These are phyloP conservation scores for Scomber colias DNA, from an alignment of 2,113 vertebrate genomes.

Conservation along the genomic window DNA sequence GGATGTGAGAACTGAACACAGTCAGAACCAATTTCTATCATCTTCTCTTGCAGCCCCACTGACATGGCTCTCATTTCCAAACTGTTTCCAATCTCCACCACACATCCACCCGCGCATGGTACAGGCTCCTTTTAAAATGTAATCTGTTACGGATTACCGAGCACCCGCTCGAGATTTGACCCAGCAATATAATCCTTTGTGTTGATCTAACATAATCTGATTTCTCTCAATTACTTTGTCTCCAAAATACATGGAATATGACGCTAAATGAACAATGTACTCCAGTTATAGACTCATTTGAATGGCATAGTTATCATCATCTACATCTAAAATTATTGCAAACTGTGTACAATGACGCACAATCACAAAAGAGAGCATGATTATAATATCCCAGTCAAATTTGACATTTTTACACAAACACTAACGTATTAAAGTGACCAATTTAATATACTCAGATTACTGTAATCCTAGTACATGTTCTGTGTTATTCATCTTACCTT, in stretches of 20 bases:
- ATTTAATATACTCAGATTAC: conserved; percentile 56
- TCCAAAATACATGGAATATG: conserved; percentile 67
- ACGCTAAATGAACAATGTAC: conserved; percentile 67
- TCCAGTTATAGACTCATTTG: conserved; percentile 20
- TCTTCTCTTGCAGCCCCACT: conserved; percentile 48
- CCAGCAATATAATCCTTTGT: conserved; percentile 80
- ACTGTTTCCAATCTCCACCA: conserved; percentile 58
- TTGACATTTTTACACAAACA: conserved; percentile 31
- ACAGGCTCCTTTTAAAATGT: conserved; percentile 77
- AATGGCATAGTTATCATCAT: background rate
- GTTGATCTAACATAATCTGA: conserved; percentile 81
- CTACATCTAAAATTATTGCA: conserved; percentile 14
- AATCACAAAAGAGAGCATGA: conserved; percentile 17
- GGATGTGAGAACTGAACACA: conserved; percentile 62
- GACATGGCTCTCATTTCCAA: conserved; percentile 58
- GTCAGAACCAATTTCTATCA: conserved; percentile 66
- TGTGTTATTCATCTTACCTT: conserved; percentile 47
- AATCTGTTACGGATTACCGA: conserved; percentile 81
- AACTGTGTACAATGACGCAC: conserved; percentile 17
- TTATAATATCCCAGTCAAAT: conserved; percentile 31
- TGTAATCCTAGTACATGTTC: conserved; percentile 39
- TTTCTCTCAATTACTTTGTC: conserved; percentile 81
- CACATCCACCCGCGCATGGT: conserved; percentile 50
- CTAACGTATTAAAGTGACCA: conserved; percentile 45
- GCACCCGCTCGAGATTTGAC: conserved; percentile 77